Evolutionary conservation across 2,888 invertebrate species (phyloP), one percentile per base, ranked within the genome.

Genomic region (Luperina testacea): DNA sequence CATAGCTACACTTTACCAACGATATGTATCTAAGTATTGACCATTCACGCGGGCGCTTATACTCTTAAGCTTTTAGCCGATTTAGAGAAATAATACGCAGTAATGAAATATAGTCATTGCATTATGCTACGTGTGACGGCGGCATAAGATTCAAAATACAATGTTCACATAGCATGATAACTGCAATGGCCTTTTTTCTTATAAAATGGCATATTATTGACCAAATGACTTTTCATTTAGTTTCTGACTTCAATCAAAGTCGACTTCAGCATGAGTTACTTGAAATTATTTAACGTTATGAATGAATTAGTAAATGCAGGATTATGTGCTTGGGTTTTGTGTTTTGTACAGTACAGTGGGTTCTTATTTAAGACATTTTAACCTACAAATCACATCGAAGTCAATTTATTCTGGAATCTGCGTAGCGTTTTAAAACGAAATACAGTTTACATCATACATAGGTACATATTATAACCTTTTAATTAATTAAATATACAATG

Each of bases 11-110:
- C 81, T 90, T 91, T 88, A 92, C 89, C 87, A 86, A 91, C 93
- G 94, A 94, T 94, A 94, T 94, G 94, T 94, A 92, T 93, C 89
- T 90, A 92, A 92, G 90, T 92, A 90, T 90, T 89, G 90, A 89
- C 87, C 90, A 90, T 90, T 89, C 92, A 91, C 88, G 86, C 88
- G 71, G 80, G 67, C 82, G 82, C 78, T 81, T 84, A 77, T 82
- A 88, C 88, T 87, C 82, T 82, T 82, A 87, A 87, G 85, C 88
- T 84, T 87, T 70, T 72, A 84, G 79, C 78, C 77, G 75, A 71
- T 80, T 84, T 83, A 77, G 82, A 72, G 63, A 83, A 83, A 85
- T 71, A 81, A 80, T 70, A 80, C 77, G 75, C 84, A 74, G 42
- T 61, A 32, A 51, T 67, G 38, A 69, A 81, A 80, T 57, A 82